These are phyloP conservation scores for Temnothorax curvispinosus DNA, from an alignment of 1,140 invertebrate species.

Conservation along the genomic window DNA sequence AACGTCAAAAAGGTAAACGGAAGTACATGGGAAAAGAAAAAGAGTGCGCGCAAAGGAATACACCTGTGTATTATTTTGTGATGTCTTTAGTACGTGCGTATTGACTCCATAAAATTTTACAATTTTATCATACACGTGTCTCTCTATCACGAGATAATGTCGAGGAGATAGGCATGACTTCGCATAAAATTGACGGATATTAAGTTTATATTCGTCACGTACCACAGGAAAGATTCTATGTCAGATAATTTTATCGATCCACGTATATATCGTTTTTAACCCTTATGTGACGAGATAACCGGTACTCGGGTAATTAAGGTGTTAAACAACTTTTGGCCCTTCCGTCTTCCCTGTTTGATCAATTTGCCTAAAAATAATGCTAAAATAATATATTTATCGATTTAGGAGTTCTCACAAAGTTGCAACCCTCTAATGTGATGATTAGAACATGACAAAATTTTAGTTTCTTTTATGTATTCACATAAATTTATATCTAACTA, in stretches of 20 bases:
- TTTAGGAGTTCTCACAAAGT: too few relatives aligned
- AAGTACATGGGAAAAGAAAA: not conserved
- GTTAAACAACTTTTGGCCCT: too few relatives aligned
- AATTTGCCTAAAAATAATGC: too few relatives aligned
- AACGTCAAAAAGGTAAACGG: not conserved
- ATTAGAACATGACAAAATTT: too few relatives aligned
- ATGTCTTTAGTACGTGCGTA: not conserved
- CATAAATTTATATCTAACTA: not conserved
- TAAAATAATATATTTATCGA: too few relatives aligned
- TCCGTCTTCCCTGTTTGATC: too few relatives aligned
- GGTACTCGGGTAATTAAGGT: too few relatives aligned
- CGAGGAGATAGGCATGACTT: not conserved
- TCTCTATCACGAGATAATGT: not conserved
- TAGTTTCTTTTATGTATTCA: too few relatives aligned
- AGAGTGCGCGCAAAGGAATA: not conserved
- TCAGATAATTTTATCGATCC: not conserved
- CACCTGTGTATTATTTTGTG: not conserved
- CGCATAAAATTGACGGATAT: slow-evolving; percentile 18
- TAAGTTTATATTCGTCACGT: not conserved
- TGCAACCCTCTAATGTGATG: too few relatives aligned
- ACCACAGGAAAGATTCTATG: not conserved
- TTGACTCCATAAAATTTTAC: slow-evolving; percentile 28
- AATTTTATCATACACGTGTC: slow-evolving; percentile 11
- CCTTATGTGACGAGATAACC: too few relatives aligned
- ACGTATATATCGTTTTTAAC: not conserved